These are phyloP conservation scores for Pseudotriccus pelzelni DNA, from an alignment of 2,797 vertebrate species.

Conservation along the genomic window DNA sequence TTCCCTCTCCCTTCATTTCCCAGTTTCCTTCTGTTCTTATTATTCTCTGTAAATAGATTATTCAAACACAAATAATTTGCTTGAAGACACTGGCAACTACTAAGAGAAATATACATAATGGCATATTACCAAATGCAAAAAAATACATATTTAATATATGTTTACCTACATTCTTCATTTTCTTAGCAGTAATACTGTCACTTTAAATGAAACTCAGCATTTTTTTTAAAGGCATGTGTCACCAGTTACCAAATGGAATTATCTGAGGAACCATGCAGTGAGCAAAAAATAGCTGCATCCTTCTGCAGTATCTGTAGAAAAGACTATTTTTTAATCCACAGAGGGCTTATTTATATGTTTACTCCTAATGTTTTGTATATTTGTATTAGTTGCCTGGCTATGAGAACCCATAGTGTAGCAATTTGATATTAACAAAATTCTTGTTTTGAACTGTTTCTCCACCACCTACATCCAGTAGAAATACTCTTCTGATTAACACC, in stretches of 20 bases:
- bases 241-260: conserved; percentile 26
- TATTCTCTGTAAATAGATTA: not conserved
- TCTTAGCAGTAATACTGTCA: not conserved
- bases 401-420: not conserved
- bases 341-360: not conserved
- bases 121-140: not conserved
- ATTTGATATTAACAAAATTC: not conserved
- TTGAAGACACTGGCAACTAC: not conserved
- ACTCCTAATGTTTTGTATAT: not conserved
- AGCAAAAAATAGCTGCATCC: conserved; percentile 44
- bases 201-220: not conserved
- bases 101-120: not conserved
- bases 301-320: not conserved
- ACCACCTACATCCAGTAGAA: not conserved
- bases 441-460: not conserved
- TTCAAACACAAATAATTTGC: conserved; percentile 6
- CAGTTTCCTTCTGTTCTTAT: not conserved
- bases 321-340: not conserved
- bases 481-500: not conserved
- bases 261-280: conserved; percentile 42
- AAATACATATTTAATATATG: not conserved
- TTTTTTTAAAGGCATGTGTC: conserved; percentile 3
- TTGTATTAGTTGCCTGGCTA: not conserved
- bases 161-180: not conserved
- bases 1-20: not conserved